Base-by-base conservation (phyloP, 2,113 vertebrate species). In the Planiliza haematocheilus region DNA sequence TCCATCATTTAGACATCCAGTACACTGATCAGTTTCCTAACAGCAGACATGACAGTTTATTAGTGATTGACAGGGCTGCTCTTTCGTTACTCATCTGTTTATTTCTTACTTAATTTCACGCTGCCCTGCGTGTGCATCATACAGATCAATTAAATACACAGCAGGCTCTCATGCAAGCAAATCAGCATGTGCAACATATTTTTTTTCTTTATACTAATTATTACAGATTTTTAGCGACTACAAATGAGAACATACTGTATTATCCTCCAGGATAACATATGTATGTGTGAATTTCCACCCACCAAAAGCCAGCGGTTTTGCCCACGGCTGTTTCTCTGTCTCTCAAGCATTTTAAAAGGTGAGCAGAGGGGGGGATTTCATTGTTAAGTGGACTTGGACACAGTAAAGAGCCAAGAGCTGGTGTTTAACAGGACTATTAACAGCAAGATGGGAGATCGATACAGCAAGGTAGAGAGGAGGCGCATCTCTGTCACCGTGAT, bases 371-470 rank as follows among this genome's bases (percentile, higher is more conserved):
- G n/a, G 92, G 92, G 37, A 41, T 92, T 94, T 94, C 94, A 94
- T 93, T 93, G 94, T 92, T 95, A 94, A 95, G 94, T 95, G 94
- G 90, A 93, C 94, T 90, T 89, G 91, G 91, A 93, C 92, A 82
- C 93, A 90, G 94, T 94, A 93, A 95, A 94, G 94, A 95, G 94
- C 93, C 93, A 84, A 89, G 92, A 93, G 95, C 94, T 90, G 93
- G 49, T 94, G 95, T 95, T 94, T 94, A 93, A 94, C 95, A 93
- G 1, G 69, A 93, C 94, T 95, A 92, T 94, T 96, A 94, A 94
- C 92, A 91, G 91, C 86, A 86, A 95, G 95, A 94, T 90, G 89
- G 93, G 88, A 90, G 93, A 96, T 95, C 94, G 84, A 97, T 95
- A 94, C 78, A 79, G 89, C 92, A 72, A 92, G 93, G 92, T 83